These are phyloP conservation scores for Miltochrista miniata DNA, from an alignment of 2,888 invertebrate genomes.

Conservation along the genomic window DNA sequence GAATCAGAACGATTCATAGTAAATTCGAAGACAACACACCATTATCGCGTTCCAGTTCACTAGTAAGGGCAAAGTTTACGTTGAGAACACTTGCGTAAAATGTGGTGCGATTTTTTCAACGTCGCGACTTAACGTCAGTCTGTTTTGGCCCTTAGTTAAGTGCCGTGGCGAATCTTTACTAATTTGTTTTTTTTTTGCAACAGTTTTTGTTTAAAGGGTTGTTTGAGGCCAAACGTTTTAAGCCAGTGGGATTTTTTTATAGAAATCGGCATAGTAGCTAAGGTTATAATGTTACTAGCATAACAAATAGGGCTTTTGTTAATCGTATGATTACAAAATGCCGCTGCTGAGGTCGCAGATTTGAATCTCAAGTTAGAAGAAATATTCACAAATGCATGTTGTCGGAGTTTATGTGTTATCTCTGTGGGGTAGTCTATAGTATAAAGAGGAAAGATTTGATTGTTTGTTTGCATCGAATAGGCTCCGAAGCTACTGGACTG, in stretches of 20 bases:
- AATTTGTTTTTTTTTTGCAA: constrained; percentile 68
- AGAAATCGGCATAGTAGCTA: not conserved
- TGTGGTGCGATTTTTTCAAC: constrained; percentile 64
- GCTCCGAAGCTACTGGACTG: no score
- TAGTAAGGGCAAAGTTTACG: constrained; percentile 13
- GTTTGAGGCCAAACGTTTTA: constrained; percentile 45
- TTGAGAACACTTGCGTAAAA: constrained; percentile 49
- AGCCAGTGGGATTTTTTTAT: constrained; percentile 2
- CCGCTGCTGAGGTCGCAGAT: no score
- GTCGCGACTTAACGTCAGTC: constrained; percentile 72
- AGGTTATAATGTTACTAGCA: not conserved
- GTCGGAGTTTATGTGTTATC: no score
- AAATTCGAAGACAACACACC: not conserved
- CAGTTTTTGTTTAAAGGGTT: constrained; percentile 65
- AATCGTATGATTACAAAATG: no score
- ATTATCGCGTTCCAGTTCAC: not conserved
- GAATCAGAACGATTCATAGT: not conserved
- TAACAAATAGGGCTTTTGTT: not conserved
- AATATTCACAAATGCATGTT: no score
- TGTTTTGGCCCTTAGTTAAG: constrained; percentile 78
- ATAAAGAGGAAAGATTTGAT: no score
- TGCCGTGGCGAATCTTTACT: constrained; percentile 72
- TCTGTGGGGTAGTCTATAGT: no score
- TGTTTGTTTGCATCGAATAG: no score
- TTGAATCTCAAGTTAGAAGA: no score